Percentiles rank a stretch among this genome's conserved stretches.
Conservation (phyloP, 2,888 invertebrate species). For the Operophtera brumata region DNA sequence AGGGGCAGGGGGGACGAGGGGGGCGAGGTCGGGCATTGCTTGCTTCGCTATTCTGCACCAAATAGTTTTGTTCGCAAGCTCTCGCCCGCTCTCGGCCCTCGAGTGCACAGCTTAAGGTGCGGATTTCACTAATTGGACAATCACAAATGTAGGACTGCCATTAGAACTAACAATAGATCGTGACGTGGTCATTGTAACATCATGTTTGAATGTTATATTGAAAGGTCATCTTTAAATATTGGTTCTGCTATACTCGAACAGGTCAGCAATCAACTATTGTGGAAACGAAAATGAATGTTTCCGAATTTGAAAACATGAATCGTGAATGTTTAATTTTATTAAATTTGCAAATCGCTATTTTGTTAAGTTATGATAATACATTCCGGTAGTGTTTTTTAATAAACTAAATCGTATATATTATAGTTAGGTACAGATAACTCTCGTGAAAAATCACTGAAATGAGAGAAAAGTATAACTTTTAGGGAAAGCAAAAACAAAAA, state of each 20-base stretch:
- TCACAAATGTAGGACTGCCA: constrained; percentile 47
- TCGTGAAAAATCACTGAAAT: no score
- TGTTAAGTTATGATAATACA: no score
- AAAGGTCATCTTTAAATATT: not conserved
- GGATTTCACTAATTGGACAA: constrained; percentile 62
- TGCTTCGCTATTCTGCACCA: constrained; percentile 61
- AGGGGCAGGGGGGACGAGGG: constrained; percentile 35
- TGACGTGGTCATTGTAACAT: constrained; percentile 35
- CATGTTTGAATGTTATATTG: not conserved
- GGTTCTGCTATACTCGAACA: not conserved
- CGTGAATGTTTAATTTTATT: no score
- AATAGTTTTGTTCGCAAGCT: constrained; percentile 74
- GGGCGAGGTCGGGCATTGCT: constrained; percentile 50
- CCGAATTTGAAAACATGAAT: not conserved
- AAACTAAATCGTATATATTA: no score
- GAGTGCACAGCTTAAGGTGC: constrained; percentile 62
- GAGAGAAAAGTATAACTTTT: no score
- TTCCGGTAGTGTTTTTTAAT: no score
- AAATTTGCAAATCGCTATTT: no score
- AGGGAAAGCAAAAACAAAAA: no score
- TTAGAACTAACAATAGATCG: constrained; percentile 46
- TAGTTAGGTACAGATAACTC: no score
- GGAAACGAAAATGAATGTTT: not conserved
- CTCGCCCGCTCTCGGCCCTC: constrained; percentile 52
- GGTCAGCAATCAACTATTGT: not conserved